phyloP scores from a whole-genome alignment of 1,140 invertebrate species.

The Conus ventricosus region DNA sequence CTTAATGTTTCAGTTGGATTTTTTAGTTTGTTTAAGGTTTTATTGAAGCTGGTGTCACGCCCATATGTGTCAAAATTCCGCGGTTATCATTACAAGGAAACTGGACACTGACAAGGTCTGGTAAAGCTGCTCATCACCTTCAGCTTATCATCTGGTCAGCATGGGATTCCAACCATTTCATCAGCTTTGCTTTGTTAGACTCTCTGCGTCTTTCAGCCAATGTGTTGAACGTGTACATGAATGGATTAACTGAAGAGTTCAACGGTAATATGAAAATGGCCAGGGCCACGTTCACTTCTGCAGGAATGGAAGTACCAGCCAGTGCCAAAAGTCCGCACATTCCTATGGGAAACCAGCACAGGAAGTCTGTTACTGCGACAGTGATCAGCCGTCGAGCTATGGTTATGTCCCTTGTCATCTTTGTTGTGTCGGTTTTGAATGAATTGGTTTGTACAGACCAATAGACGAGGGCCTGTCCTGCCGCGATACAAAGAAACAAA shows the following conservation, averaged over 20 bases:
- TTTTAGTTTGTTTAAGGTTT: too few relatives aligned
- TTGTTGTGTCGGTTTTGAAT: neutral
- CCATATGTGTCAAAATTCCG: too few relatives aligned
- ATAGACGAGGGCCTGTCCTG: neutral
- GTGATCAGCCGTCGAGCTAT: constrained; percentile 37
- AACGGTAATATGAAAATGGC: constrained; percentile 34
- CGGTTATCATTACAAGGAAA: too few relatives aligned
- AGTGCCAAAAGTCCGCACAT: constrained; percentile 28
- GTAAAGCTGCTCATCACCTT: too few relatives aligned
- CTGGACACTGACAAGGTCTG: too few relatives aligned
- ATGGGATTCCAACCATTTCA: neutral
- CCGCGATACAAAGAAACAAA: neutral
- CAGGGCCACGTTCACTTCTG: constrained; percentile 22
- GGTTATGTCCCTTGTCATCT: constrained; percentile 1
- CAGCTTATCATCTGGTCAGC: too few relatives aligned
- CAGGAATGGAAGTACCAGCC: constrained; percentile 21
- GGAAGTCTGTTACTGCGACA: constrained; percentile 35
- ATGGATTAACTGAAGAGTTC: constrained; percentile 42
- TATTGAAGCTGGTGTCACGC: too few relatives aligned
- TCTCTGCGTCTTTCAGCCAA: constrained; percentile 18
- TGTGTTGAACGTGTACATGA: constrained; percentile 29
- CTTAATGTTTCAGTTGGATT: too few relatives aligned
- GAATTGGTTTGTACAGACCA: neutral
- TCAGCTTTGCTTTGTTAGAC: neutral
- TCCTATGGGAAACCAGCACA: constrained; percentile 44